Evolutionary conservation across 2,888 invertebrate genomes (phyloP), one percentile per base, ranked within the genome.

Genomic region (Oxystoma pomonae): DNA sequence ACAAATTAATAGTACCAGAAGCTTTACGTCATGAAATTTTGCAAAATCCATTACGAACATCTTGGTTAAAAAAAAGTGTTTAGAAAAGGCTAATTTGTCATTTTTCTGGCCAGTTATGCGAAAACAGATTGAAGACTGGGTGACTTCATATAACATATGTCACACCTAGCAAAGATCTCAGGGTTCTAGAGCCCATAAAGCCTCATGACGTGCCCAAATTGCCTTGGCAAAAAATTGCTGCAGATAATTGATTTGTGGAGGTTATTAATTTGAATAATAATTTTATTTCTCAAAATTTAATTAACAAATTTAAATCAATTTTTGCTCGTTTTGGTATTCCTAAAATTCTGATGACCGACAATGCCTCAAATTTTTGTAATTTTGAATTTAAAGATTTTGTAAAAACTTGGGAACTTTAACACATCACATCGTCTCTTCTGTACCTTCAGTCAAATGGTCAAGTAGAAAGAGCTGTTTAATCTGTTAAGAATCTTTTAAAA

Each of bases 81-180:
- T 59, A 64, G 57, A 60, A 1, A 53, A 70, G 57, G 17, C 59
- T 67, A 63, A 69, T 60, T 64, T 69, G 22, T 64, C 65, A 60
- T 20, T 72, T 20, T 74, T 67, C 55, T 73, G 73, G 73, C 70
- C 70, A 18, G 52, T 50, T 7, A 71, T 73, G 69, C 68, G 57
- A 1, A 61, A 61, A 16, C 22, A 61, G 57, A 61, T 57, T 9
- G 50, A 16, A 19, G n/a, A 56, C 19, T 5, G 16, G 16, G 5
- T 55, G 16, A 22, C n/a, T 19, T 22, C 51, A 12, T 56, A 55
- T 16, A 53, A 21, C 16, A 35, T 66, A 73, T 55, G 73, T 73
- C 18, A 65, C 67, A 57, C 60, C 71, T 53, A 53, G 62, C 55
- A 60, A 58, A 63, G 21, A 21, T 19, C 17, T n/a, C 65, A 62